phyloP scores from a whole-genome alignment of 2,888 invertebrate genomes.

The Tachina fera region DNA sequence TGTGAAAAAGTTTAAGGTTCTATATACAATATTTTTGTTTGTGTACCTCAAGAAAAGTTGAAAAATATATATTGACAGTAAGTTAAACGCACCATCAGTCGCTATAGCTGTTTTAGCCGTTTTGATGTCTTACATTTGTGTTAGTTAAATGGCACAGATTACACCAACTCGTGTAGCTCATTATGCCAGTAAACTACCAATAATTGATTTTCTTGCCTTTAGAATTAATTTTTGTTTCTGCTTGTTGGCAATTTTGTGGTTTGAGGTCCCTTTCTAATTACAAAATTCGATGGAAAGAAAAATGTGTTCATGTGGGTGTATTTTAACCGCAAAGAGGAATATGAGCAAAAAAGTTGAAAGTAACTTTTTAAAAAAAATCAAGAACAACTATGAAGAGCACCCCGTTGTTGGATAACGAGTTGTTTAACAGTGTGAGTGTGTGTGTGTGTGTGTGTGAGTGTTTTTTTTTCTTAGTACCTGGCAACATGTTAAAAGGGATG shows the following conservation, averaged over 20 bases:
- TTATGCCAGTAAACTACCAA: constrained; percentile 19
- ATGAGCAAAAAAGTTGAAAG: constrained; percentile 27
- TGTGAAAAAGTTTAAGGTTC: constrained; percentile 37
- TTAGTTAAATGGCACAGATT: not conserved
- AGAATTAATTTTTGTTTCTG: constrained; percentile 25
- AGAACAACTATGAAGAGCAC: constrained; percentile 14
- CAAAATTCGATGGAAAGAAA: constrained; percentile 5
- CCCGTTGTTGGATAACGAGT: constrained; percentile 53
- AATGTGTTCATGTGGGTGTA: not conserved
- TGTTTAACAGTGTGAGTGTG: constrained; percentile 36
- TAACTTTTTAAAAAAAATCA: constrained; percentile 35
- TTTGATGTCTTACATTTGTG: not conserved
- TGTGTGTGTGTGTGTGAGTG: not conserved
- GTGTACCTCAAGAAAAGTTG: not conserved
- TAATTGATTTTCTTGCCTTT: constrained; percentile 36
- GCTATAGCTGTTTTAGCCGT: not conserved
- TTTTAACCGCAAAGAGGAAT: not conserved
- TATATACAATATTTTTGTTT: not conserved
- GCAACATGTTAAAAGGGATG: constrained; percentile 15
- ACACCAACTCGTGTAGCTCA: not conserved
- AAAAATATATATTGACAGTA: constrained; percentile 33
- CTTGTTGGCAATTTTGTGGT: not conserved
- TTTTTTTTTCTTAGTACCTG: not conserved
- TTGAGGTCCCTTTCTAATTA: constrained; percentile 34
- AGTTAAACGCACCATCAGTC: constrained; percentile 38